Base-by-base conservation (phyloP, 1,140 invertebrate species). In the Pseudomyrmex gracilis region DNA sequence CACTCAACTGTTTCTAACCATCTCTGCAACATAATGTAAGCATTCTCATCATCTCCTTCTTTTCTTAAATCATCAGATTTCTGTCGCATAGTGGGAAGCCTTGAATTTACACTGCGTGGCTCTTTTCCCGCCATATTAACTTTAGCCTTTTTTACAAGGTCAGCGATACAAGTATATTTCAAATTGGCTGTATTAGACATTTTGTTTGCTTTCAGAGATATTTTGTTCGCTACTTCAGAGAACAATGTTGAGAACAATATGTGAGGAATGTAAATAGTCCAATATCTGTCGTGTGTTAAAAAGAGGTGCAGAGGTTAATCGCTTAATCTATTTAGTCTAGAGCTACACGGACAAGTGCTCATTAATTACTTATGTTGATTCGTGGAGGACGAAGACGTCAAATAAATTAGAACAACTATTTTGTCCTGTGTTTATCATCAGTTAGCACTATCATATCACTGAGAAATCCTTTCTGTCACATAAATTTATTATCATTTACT, bases 21-120 rank as follows among this genome's bases (percentile, higher is more conserved):
- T 91, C 96, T 96, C 95, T 96, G 96, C 78, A 96, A 97, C 51
- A 95, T 93, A 34, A 97, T 95, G 87, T 96, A 98, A 1, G 96
- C 96, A 58, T 93, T 86, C 89, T 97, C 97, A 87, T 97, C 95
- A 87, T 97, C 96, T 4, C 95, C 95, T 24, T 94, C 91, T n/a
- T 92, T 89, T 17, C 93, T 93, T 58, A 92, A 88, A 47, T 95
- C 88, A 70, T 96, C 95, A 8, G 96, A 97, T 61, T 92, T 93
- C 45, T 95, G 92, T 82, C 95, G 95, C 67, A 97, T 91, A 90
- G 95, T 95, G 20, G 94, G 91, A n/a, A 96, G 95, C 73, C 95
- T 95, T 83, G 94, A 94, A 43, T 94, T 94, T 87, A 96, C 43
- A 20, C 76, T 9, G 7, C 66, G 45, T 1, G 89, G 83, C 1